Percentiles rank a stretch among this genome's conserved stretches.
These are phyloP conservation scores for Symphodus melops DNA, from an alignment of 2,113 vertebrate genomes.

Conservation along the genomic window DNA sequence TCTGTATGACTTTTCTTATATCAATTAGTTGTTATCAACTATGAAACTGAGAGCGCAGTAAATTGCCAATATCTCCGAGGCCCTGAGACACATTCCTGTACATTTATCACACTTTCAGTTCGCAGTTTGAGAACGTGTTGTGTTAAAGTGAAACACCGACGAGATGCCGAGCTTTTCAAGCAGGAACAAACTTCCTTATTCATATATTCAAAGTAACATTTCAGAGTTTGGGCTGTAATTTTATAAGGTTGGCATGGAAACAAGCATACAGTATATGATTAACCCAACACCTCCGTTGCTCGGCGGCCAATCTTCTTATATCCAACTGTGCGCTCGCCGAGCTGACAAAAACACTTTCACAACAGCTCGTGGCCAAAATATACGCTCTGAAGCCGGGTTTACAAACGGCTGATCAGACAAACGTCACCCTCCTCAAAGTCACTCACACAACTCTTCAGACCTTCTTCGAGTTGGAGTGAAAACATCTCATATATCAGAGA, in stretches of 20 bases:
- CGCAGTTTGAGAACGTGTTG: conserved; percentile 21
- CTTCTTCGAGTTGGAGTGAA: not conserved
- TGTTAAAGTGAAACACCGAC: conserved; percentile 12
- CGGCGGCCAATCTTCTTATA: conserved; percentile 44
- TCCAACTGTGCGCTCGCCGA: conserved; percentile 20
- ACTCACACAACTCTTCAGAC: not conserved
- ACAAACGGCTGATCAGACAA: not conserved
- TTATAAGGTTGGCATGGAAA: conserved; percentile 76
- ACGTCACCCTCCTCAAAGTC: not conserved
- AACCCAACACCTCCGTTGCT: conserved; percentile 61
- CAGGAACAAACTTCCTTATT: conserved; percentile 35
- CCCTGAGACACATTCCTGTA: not conserved
- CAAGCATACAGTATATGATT: conserved; percentile 62
- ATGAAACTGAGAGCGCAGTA: conserved; percentile 13
- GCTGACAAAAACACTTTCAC: conserved; percentile 40
- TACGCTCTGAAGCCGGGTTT: not conserved
- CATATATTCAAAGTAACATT: conserved; percentile 54
- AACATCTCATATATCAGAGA: not conserved
- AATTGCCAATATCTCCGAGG: conserved; percentile 1
- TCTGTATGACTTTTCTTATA: not conserved
- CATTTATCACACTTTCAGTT: conserved; percentile 19
- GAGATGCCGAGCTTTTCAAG: conserved; percentile 33
- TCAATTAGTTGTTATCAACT: not conserved
- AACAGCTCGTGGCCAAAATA: conserved; percentile 1
- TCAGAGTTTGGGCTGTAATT: conserved; percentile 42